Percentiles rank a stretch among this genome's conserved stretches.
Conservation (phyloP, 2,888 invertebrate genomes). For the Linnaemya tessellans region DNA sequence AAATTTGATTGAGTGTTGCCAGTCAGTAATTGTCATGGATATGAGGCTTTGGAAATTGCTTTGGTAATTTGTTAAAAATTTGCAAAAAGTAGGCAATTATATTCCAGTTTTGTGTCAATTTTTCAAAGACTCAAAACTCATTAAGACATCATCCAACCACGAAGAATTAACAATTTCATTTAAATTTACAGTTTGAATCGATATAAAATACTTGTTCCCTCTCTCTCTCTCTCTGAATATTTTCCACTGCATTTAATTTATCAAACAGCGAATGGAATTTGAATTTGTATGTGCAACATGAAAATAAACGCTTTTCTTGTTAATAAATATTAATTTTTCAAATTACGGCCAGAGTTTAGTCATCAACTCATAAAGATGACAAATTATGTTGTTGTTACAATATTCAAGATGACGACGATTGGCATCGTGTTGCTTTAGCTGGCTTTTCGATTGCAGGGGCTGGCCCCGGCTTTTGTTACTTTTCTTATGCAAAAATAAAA, state of each 20-base stretch:
- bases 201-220: slow-evolving; percentile 24
- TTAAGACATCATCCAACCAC: background rate
- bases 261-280: background rate
- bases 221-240: background rate
- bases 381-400: slow-evolving; percentile 44
- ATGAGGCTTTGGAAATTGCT: background rate
- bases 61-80: background rate
- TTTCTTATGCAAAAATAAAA: background rate
- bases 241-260: background rate
- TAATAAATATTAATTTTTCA: slow-evolving; percentile 42
- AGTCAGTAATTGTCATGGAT: background rate
- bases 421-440: background rate
- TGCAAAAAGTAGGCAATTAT: background rate
- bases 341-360: slow-evolving; percentile 52
- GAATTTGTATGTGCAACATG: background rate
- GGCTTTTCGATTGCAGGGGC: background rate
- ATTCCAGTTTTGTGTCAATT: slow-evolving; percentile 9
- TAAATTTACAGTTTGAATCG: slow-evolving; percentile 37
- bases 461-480: slow-evolving; percentile 1
- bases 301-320: slow-evolving; percentile 15
- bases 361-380: slow-evolving; percentile 51
- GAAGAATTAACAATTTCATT: background rate
- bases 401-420: background rate
- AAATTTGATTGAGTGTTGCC: background rate
- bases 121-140: slow-evolving; percentile 8